Conservation (phyloP, 2,888 invertebrate genomes). For the Lasioglossum villosulum region DNA sequence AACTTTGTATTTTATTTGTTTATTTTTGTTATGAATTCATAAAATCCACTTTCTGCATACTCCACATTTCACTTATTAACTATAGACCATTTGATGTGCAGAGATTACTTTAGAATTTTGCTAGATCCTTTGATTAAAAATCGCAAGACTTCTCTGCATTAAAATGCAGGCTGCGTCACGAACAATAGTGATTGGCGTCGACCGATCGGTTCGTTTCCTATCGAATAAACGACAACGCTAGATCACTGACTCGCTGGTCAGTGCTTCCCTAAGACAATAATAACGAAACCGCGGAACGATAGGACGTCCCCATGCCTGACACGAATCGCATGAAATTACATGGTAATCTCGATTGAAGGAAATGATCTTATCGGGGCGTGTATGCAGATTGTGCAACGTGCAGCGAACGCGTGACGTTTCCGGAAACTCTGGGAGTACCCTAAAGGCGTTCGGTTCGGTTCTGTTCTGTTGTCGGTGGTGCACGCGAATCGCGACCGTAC, state of each 20-base stretch:
- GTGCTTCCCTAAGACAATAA: slow-evolving; percentile 62
- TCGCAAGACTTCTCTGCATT: neutral
- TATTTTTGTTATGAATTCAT: no score
- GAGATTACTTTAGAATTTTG: neutral
- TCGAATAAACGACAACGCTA: slow-evolving; percentile 35
- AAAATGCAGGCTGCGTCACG: slow-evolving; percentile 22
- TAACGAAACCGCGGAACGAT: slow-evolving; percentile 20
- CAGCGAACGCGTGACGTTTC: slow-evolving; percentile 50
- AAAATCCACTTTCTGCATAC: no score
- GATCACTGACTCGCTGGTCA: slow-evolving; percentile 32
- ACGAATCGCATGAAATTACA: slow-evolving; percentile 69
- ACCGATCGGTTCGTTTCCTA: slow-evolving; percentile 66
- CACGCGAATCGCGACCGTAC: slow-evolving; percentile 37
- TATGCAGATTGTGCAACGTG: slow-evolving; percentile 60
- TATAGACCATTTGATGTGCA: no score
- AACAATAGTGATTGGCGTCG: slow-evolving; percentile 68
- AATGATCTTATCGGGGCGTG: slow-evolving; percentile 68
- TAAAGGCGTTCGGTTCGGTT: slow-evolving; percentile 14
- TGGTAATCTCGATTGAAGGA: slow-evolving; percentile 69
- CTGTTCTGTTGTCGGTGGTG: slow-evolving; percentile 5
- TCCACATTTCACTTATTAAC: neutral
- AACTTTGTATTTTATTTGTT: no score
- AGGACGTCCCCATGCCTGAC: slow-evolving; percentile 31
- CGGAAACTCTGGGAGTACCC: slow-evolving; percentile 47
- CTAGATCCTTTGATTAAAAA: neutral